Base-by-base conservation (phyloP, 2,113 vertebrate species). In the Thomomys bottae region DNA sequence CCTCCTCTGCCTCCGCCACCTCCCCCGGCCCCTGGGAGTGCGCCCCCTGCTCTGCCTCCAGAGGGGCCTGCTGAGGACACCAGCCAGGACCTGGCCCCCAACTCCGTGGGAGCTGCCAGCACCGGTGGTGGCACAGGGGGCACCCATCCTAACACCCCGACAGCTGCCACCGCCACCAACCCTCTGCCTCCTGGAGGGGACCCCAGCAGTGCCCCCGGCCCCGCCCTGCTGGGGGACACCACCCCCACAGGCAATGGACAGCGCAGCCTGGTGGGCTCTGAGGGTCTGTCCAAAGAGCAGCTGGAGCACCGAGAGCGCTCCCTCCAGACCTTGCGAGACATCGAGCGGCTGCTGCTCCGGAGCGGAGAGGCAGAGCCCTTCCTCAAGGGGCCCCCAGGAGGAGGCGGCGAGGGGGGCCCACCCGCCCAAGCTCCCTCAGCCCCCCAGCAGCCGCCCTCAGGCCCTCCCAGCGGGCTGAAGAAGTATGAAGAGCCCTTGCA, bases 251-350 rank as follows among this genome's bases (percentile, higher is more conserved):
- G 98, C 91, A 97, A 95, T 0, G 97, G 96, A 85, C 97, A 97
- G 73, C 95, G 96, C 3, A 94, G 95, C 66, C 94, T 98, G 70
- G 96, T 95, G 95, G 97, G 76, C 95, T 94, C 97, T 0, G 99
- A 99, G 68, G 98, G 98, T 36, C 98, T 99, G 89, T 99, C 99
- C 30, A 99, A 99, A 96, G 99, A 99, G 96, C 99, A 99, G 97
- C 97, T 99, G 94, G 99, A 99, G 95, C 99, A 99, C 89, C 98
- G 99, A 5, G 99, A 99, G 59, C 98, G 99, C 10, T 99, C 99
- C 63, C 96, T 99, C 84, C 99, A 99, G 97, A 99, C 99, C 0
- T 97, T 99, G 82, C 97, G 99, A 84, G 99, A 99, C 97, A 99
- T 99, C 18, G 99, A 99, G 94, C 98, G 99, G 12, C 97, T 99